Evolutionary conservation across 2,888 invertebrate genomes (phyloP).

Genomic region (Achlya flavicornis): DNA sequence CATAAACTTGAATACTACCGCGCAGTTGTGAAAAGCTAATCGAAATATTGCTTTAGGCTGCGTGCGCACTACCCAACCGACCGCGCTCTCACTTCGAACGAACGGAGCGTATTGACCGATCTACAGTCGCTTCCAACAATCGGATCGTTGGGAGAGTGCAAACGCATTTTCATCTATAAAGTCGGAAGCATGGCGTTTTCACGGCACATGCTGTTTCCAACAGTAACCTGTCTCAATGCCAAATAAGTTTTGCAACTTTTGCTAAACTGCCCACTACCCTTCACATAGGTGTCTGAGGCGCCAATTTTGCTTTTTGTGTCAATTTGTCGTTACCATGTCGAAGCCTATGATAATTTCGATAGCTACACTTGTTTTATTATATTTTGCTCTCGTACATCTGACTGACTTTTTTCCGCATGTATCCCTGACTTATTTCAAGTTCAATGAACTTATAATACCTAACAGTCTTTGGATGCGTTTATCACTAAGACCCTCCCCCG

Average conservation of each 20-base stretch:
- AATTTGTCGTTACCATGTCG: constrained; percentile 60
- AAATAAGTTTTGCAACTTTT: constrained; percentile 37
- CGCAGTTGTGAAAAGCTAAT: constrained; percentile 45
- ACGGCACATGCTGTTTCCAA: constrained; percentile 42
- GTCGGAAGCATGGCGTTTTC: constrained; percentile 47
- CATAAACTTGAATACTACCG: constrained; percentile 32
- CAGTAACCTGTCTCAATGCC: constrained; percentile 35
- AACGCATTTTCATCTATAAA: constrained; percentile 29
- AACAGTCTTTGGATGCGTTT: constrained; percentile 82
- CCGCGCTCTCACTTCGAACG: not conserved
- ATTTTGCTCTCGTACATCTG: constrained; percentile 60
- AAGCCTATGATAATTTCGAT: constrained; percentile 63
- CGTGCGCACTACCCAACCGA: constrained; percentile 18
- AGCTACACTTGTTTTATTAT: constrained; percentile 66
- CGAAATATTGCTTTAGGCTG: constrained; percentile 43
- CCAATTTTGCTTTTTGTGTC: constrained; percentile 50
- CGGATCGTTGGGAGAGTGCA: constrained; percentile 8
- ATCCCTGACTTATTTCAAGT: constrained; percentile 74
- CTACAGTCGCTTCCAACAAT: not conserved
- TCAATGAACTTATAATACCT: constrained; percentile 80
- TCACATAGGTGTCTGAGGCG: constrained; percentile 48
- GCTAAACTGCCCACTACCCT: constrained; percentile 47
- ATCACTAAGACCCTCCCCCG: constrained; percentile 80
- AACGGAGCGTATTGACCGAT: not conserved
- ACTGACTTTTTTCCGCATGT: constrained; percentile 73